Percentiles rank a stretch among this genome's conserved stretches.
Evolutionary conservation across 2,797 vertebrate species (phyloP).

Genomic region (Chelon auratus): DNA sequence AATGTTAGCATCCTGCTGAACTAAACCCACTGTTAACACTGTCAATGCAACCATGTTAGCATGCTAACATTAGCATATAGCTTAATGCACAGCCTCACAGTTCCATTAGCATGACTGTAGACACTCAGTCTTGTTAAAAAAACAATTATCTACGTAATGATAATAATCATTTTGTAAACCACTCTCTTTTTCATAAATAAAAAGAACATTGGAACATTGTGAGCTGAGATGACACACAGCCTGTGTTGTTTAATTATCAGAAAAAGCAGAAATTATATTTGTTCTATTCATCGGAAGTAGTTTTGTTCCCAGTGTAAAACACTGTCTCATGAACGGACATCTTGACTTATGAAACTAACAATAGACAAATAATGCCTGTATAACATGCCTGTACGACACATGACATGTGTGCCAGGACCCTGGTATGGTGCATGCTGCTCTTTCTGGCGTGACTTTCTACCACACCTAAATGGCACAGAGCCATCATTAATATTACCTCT

Average conservation of each 20-base stretch:
- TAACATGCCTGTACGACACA: neutral
- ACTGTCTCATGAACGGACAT: neutral
- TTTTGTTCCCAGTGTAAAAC: neutral
- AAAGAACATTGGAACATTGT: conserved; percentile 6
- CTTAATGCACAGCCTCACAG: neutral
- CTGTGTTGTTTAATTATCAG: neutral
- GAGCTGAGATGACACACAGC: conserved; percentile 19
- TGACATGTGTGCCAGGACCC: neutral
- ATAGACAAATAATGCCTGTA: neutral
- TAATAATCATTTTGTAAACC: neutral
- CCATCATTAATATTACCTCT: conserved; percentile 13
- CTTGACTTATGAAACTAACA: neutral
- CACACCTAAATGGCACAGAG: conserved; percentile 46
- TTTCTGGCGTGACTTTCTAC: neutral
- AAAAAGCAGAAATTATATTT: conserved; percentile 13
- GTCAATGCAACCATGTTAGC: neutral
- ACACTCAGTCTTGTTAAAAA: neutral
- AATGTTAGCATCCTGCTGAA: neutral
- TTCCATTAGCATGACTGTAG: neutral
- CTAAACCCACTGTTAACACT: neutral
- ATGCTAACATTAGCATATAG: neutral
- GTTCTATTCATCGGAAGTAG: neutral
- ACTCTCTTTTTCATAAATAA: neutral
- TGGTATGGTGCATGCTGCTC: conserved; percentile 1
- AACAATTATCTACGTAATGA: neutral